These are phyloP conservation scores for Mesitornis unicolor DNA, from an alignment of 2,113 vertebrate species.

Conservation along the genomic window DNA sequence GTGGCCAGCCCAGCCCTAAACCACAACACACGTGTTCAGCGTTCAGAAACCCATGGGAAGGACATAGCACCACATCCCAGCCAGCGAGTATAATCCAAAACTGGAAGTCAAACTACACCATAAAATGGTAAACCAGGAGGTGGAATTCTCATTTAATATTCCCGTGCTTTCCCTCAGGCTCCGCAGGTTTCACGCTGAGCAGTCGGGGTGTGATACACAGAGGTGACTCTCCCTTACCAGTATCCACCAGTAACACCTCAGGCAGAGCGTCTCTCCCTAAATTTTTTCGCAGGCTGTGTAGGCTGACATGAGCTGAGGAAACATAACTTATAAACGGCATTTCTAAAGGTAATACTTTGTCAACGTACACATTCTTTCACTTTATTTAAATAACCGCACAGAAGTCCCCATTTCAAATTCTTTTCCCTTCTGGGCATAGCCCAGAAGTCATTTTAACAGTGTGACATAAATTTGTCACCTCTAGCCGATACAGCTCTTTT, in stretches of 20 bases:
- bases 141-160: not conserved
- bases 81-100: not conserved
- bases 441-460: not conserved
- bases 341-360: not conserved
- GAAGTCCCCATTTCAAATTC: not conserved
- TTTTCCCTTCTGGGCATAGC: not conserved
- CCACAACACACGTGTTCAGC: accelerated
- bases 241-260: accelerated
- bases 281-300: not conserved
- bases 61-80: not conserved
- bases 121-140: accelerated
- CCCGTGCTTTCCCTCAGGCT: accelerated
- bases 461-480: accelerated
- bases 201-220: accelerated
- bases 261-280: not conserved
- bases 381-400: not conserved
- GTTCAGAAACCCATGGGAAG: accelerated
- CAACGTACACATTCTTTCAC: accelerated
- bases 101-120: not conserved
- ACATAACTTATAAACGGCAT: accelerated
- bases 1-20: too few relatives aligned
- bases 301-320: not conserved
- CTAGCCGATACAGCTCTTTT: not conserved
- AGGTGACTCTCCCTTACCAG: not conserved
- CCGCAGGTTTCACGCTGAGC: not conserved